phyloP scores from a whole-genome alignment of 2,113 vertebrate genomes.

The Emberiza fucata region DNA sequence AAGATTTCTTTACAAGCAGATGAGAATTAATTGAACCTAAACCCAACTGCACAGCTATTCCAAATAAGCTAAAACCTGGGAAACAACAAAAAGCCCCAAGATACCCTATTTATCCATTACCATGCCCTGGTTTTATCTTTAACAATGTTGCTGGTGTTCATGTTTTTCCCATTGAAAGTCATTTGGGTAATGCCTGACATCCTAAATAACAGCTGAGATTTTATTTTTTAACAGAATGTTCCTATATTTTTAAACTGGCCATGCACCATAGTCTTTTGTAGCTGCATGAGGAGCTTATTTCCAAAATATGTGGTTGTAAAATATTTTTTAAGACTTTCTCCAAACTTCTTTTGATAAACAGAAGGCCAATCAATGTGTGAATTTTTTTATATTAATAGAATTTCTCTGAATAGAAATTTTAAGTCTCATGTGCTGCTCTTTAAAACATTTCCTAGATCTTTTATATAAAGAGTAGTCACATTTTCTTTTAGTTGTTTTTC shows the following conservation, averaged over 20 bases:
- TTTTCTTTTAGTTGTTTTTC: not conserved
- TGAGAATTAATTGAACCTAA: conserved; percentile 15
- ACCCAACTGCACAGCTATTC: not conserved
- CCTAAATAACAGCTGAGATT: not conserved
- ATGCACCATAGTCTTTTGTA: not conserved
- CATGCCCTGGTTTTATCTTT: not conserved
- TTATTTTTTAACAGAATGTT: not conserved
- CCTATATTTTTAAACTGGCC: not conserved
- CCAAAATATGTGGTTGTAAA: not conserved
- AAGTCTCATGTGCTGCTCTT: not conserved
- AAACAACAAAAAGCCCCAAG: not conserved
- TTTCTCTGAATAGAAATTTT: not conserved
- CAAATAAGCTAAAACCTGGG: not conserved
- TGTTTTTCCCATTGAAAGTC: not conserved
- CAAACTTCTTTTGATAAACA: not conserved
- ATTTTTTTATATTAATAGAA: not conserved
- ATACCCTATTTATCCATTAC: not conserved
- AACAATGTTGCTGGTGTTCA: not conserved
- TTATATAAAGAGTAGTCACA: not conserved
- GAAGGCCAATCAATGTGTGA: not conserved
- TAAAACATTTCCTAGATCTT: not conserved
- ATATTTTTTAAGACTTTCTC: not conserved
- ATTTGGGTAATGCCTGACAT: not conserved
- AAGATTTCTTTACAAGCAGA: not conserved
- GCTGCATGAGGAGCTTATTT: not conserved